Evolutionary conservation across 2,888 invertebrate species (phyloP), one percentile per base, ranked within the genome.

Genomic region (Sinodicranocentrus sp.): DNA sequence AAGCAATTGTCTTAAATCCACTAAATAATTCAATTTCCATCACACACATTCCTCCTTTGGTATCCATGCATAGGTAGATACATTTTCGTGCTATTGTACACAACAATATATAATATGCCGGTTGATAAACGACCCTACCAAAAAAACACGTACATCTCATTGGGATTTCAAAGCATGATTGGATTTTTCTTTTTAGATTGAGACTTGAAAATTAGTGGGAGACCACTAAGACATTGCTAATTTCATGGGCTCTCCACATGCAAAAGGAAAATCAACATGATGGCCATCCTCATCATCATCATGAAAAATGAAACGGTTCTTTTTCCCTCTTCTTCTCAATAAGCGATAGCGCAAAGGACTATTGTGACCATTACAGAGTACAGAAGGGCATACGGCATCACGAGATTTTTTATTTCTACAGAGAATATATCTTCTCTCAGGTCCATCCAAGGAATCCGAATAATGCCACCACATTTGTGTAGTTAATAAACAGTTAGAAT

Each of bases 401-500:
- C n/a, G n/a, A n/a, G n/a, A n/a, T 43, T 67, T 67, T 39, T 70
- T 70, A 70, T 48, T 68, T 21, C 19, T 52, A 5, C 15, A 10
- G 21, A 39, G 52, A 8, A 59, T 25, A 21, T 23, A 59, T 59
- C 19, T 2, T 5, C 8, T 19, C 44, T 1, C 6, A 5, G 21
- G 23, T 25, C 17, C 8, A 19, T 67, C 17, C 61, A 61, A 26
- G 61, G 2, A 61, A 17, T 39, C 43, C 39, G 13, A 13, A 23
- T 52, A 73, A 44, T 73, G 73, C 73, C 73, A 73, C 73, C 61
- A 73, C 73, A 71, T 70, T 33, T 33, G 33, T 33, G 75, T 65
- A 52, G 75, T 75, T 75, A 75, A 75, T 75, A 52, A 63, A 75
- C 75, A 75, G 75, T 75, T 75, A 75, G 26, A 65, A 8, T 52